phyloP scores from a whole-genome alignment of 1,140 invertebrate genomes.

The Solenopsis invicta region DNA sequence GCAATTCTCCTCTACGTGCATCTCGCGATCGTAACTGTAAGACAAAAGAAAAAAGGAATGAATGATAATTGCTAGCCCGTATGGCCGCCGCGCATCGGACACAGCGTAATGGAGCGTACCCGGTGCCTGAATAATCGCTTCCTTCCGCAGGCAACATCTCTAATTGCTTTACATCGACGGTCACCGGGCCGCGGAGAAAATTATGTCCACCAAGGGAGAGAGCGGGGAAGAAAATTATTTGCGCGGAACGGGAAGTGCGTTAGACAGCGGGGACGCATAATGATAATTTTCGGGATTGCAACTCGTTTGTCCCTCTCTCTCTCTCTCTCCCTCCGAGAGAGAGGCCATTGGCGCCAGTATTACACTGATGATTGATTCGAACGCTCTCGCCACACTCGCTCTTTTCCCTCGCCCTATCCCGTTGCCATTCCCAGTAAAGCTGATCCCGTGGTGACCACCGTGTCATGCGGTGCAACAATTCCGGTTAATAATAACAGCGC shows the following conservation, averaged over 20 bases:
- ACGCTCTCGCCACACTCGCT: neutral
- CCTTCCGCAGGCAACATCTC: constrained; percentile 53
- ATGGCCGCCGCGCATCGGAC: constrained; percentile 26
- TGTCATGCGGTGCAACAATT: constrained; percentile 40
- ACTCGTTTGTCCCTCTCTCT: neutral
- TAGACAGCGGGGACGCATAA: constrained; percentile 21
- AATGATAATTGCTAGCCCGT: constrained; percentile 36
- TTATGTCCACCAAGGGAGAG: constrained; percentile 29
- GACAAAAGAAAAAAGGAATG: constrained; percentile 20
- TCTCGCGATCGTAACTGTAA: neutral
- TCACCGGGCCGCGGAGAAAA: constrained; percentile 42
- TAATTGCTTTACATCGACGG: constrained; percentile 52
- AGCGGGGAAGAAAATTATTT: constrained; percentile 61
- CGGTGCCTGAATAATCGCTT: constrained; percentile 40
- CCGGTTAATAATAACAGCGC: constrained; percentile 59
- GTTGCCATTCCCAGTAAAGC: neutral
- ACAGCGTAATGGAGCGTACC: neutral
- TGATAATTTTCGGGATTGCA: constrained; percentile 55
- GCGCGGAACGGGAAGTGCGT: constrained; percentile 40
- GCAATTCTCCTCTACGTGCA: too few species aligned
- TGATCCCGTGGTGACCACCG: neutral
- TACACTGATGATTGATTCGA: constrained; percentile 66
- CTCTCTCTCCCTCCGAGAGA: neutral
- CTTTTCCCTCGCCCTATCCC: constrained; percentile 7
- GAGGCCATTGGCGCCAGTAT: constrained; percentile 26